Conservation (phyloP, 2,797 vertebrate genomes). For the Tachyglossus aculeatus region DNA sequence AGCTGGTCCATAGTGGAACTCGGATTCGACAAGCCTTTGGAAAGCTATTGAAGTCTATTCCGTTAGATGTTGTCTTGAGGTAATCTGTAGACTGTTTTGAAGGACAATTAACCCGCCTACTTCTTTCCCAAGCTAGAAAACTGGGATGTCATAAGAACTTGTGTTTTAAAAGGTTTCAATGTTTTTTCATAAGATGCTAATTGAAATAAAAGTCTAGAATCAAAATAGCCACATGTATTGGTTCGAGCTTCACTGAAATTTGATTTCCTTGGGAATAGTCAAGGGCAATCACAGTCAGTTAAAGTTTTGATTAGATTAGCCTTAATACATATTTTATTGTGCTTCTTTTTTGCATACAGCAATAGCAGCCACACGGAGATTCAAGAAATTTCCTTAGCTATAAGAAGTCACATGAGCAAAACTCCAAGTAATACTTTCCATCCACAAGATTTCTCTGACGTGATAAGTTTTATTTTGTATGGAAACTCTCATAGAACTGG, state of each 20-base stretch:
- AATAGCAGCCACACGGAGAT: constrained; percentile 90
- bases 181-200: too few relatives aligned
- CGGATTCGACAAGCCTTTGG: constrained; percentile 92
- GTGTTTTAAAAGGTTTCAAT: too few relatives aligned
- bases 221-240: too few relatives aligned
- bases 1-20: constrained; percentile 89
- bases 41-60: constrained; percentile 90
- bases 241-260: too few relatives aligned
- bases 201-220: too few relatives aligned
- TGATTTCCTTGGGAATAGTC: too few relatives aligned
- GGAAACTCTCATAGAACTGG: constrained; percentile 92
- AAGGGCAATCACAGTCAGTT: too few relatives aligned
- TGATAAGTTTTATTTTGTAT: constrained; percentile 97
- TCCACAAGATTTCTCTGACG: constrained; percentile 97
- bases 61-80: constrained; percentile 92
- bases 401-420: constrained; percentile 94
- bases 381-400: constrained; percentile 90
- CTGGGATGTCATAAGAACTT: too few relatives aligned
- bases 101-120: too few relatives aligned
- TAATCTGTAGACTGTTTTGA: constrained; percentile 39
- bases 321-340: too few relatives aligned
- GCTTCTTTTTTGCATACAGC: constrained; percentile 70
- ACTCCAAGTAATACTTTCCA: constrained; percentile 95
- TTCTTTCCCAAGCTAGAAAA: too few relatives aligned
- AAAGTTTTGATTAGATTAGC: too few relatives aligned